Evolutionary conservation across 2,888 invertebrate genomes (phyloP).

Genomic region (Drosophila macrospina): DNA sequence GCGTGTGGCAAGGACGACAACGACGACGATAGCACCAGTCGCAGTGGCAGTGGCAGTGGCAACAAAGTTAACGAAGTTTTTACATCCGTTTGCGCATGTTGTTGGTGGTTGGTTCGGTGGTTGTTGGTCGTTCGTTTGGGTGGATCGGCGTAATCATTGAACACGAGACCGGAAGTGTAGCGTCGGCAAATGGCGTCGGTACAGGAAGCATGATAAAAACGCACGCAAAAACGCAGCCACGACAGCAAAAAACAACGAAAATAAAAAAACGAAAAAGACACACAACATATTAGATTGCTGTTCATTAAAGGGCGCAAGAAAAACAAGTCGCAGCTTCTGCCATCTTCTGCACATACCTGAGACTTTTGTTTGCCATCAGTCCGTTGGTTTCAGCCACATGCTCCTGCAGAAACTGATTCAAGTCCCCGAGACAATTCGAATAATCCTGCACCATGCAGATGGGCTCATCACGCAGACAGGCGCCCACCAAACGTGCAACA

Average conservation of each 20-base stretch:
- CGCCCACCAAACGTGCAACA: conserved; percentile 90
- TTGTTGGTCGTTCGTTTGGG: conserved; percentile 42
- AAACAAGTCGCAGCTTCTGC: neutral
- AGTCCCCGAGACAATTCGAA: conserved; percentile 89
- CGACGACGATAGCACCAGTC: conserved; percentile 14
- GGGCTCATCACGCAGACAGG: conserved; percentile 90
- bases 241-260: conserved; percentile 4
- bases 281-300: conserved; percentile 50
- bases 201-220: conserved; percentile 82
- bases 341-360: conserved; percentile 88
- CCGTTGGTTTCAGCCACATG: conserved; percentile 91
- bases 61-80: conserved; percentile 83
- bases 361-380: conserved; percentile 86
- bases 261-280: conserved; percentile 25
- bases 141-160: conserved; percentile 76
- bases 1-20: conserved; percentile 53
- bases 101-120: conserved; percentile 62
- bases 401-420: conserved; percentile 93
- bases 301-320: conserved; percentile 26
- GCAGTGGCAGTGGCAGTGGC: conserved; percentile 30
- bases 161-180: conserved; percentile 83
- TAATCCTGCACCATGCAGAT: conserved; percentile 91
- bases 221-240: conserved; percentile 58
- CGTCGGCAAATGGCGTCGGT: conserved; percentile 80
- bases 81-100: conserved; percentile 77